Base-by-base conservation (phyloP, 2,113 vertebrate genomes). In the Rallus limicola region DNA sequence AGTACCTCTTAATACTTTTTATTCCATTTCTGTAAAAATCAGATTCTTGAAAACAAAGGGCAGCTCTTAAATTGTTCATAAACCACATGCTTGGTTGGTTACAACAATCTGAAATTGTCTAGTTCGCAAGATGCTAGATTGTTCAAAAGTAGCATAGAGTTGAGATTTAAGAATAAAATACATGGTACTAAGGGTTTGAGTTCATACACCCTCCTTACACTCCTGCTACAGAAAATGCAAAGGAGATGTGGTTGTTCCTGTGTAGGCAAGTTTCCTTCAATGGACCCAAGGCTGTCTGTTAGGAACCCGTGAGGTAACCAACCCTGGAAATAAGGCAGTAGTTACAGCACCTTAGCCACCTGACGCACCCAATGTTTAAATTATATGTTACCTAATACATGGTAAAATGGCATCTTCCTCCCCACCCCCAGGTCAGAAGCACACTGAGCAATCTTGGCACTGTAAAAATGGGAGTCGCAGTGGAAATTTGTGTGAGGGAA, bases 381-480 rank as follows among this genome's bases (percentile, higher is more conserved):
- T 53, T 7, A 7, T 36, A 5, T 0, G 4, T 74, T 86, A 40
- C 13, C 33, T n/a, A 18, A 2, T 18, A 8, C 1, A 3, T 64
- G 8, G 21, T 53, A 12, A 62, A 83, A n/a, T 13, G 23, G 11
- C 20, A 11, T 36, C 5, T 4, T 5, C 5, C 7, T 2, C 9
- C 16, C 10, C 6, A 48, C 42, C 42, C 17, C 42, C 42, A 18
- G 13, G 76, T 91, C n/a, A 71, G 78, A 60, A 85, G 26, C 34
- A 36, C 40, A 25, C 10, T 6, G 63, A 64, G 11, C 8, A 56
- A 29, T 63, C 16, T 1, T 55, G 33, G 16, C n/a, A 3, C 25
- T 34, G 15, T 44, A 62, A 33, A 75, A 84, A 13, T n/a, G 44
- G 38, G 36, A 56, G 38, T 59, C 4, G 1, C n/a, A 9, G 33